Evolutionary conservation across 1,140 invertebrate genomes (phyloP), one percentile per base, ranked within the genome.

Genomic region (Ganaspis sp.): DNA sequence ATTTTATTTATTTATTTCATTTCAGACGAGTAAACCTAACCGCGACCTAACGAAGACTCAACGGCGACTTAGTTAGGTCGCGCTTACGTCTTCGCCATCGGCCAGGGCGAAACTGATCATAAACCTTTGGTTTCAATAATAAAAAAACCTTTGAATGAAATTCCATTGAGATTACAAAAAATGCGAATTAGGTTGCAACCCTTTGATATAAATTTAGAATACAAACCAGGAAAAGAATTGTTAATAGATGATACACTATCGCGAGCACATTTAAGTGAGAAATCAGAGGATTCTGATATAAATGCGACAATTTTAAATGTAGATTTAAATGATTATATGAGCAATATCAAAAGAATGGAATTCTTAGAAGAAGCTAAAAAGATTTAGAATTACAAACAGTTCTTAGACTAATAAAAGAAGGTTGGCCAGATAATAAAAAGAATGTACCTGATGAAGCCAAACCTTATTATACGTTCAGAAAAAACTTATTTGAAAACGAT

Each of bases 21-120:
- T n/a, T n/a, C n/a, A n/a, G n/a, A n/a, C n/a, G n/a, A n/a, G n/a
- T n/a, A n/a, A n/a, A n/a, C n/a, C n/a, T n/a, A n/a, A n/a, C n/a
- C n/a, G n/a, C n/a, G n/a, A n/a, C n/a, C n/a, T n/a, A n/a, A n/a
- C n/a, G n/a, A n/a, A n/a, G n/a, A n/a, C n/a, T n/a, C n/a, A n/a
- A n/a, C n/a, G n/a, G n/a, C n/a, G n/a, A n/a, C n/a, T n/a, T n/a
- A n/a, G n/a, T n/a, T n/a, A n/a, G n/a, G n/a, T n/a, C n/a, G n/a
- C n/a, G n/a, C n/a, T n/a, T n/a, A n/a, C n/a, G n/a, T n/a, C n/a
- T n/a, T n/a, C n/a, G n/a, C n/a, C n/a, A n/a, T n/a, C n/a, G n/a
- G n/a, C n/a, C n/a, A n/a, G n/a, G n/a, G n/a, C n/a, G 78, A 90
- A 79, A 88, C 81, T 15, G 88, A 90, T 75, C 86, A 90, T 72